phyloP scores from a whole-genome alignment of 35 echinoderm and acorn worm species.

The Strongylocentrotus purpuratus region DNA sequence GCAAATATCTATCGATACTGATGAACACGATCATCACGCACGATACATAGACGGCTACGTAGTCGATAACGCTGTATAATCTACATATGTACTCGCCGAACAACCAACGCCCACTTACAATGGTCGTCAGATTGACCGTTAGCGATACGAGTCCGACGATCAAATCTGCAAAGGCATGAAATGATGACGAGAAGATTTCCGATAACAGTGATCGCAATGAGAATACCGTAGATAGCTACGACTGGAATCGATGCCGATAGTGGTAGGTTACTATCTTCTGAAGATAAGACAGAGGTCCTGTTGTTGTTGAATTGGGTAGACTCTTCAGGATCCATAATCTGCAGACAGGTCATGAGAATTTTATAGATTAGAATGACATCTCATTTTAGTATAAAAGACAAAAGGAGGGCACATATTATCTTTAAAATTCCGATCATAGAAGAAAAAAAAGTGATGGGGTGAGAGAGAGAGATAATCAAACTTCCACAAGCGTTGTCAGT shows the following conservation, averaged over 20 bases:
- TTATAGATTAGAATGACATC: too few relatives aligned
- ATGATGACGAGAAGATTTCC: conserved; percentile 58
- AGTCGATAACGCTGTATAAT: conserved; percentile 47
- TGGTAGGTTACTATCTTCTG: background rate
- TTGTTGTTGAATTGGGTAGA: too few relatives aligned
- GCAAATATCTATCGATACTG: conserved; percentile 63
- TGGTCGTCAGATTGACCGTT: conserved; percentile 24
- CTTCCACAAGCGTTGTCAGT: too few relatives aligned
- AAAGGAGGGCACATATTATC: too few relatives aligned
- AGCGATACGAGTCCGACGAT: conserved; percentile 57
- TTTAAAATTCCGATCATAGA: too few relatives aligned
- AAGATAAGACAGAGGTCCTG: background rate
- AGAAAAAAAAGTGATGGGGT: too few relatives aligned
- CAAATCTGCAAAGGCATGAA: conserved; percentile 50
- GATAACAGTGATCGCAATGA: conserved; percentile 29
- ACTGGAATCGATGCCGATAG: background rate
- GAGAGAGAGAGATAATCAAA: too few relatives aligned
- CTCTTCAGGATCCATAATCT: too few relatives aligned
- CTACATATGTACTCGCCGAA: conserved; percentile 62
- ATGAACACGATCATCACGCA: conserved; percentile 53
- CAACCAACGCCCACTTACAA: conserved; percentile 42
- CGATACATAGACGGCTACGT: conserved; percentile 31
- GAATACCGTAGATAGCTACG: background rate
- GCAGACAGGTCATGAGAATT: too few relatives aligned
- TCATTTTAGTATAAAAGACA: too few relatives aligned